Conservation (phyloP, 1,140 invertebrate genomes). For the Trachymyrmex cornetzi region DNA sequence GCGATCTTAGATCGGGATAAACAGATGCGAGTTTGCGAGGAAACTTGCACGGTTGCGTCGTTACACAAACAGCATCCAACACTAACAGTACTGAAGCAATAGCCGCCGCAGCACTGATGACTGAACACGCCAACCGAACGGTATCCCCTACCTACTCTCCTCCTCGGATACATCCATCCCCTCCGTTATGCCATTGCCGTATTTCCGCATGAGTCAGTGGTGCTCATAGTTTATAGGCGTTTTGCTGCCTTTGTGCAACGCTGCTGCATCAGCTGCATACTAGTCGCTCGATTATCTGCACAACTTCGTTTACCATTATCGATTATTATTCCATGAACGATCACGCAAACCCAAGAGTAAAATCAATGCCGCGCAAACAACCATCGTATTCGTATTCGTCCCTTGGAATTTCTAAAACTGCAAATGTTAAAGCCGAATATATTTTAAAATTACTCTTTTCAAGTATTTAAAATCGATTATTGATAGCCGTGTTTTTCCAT, state of each 20-base stretch:
- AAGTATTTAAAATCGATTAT: not conserved
- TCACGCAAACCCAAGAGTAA: not conserved
- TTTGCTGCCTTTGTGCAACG: not conserved
- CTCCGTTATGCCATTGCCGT: not conserved
- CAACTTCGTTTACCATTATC: not conserved
- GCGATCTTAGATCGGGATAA: not conserved
- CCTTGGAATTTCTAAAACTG: not conserved
- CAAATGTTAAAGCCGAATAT: not conserved
- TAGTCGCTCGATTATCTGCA: not conserved
- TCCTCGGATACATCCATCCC: conserved; percentile 64
- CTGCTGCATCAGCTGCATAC: not conserved
- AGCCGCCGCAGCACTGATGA: conserved; percentile 55
- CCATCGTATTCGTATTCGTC: too few species aligned
- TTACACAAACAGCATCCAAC: not conserved
- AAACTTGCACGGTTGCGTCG: not conserved
- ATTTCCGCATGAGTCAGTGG: conserved; percentile 70
- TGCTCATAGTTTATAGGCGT: not conserved
- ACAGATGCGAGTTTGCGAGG: not conserved
- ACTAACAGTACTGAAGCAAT: conserved; percentile 2
- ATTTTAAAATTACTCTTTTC: not conserved
- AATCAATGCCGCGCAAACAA: not conserved
- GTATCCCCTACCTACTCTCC: conserved; percentile 2
- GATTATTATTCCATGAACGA: not conserved
- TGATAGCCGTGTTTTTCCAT: not conserved
- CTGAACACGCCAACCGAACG: conserved; percentile 42